These are phyloP conservation scores for Copidosoma aretas DNA, from an alignment of 2,888 invertebrate species.

Conservation along the genomic window DNA sequence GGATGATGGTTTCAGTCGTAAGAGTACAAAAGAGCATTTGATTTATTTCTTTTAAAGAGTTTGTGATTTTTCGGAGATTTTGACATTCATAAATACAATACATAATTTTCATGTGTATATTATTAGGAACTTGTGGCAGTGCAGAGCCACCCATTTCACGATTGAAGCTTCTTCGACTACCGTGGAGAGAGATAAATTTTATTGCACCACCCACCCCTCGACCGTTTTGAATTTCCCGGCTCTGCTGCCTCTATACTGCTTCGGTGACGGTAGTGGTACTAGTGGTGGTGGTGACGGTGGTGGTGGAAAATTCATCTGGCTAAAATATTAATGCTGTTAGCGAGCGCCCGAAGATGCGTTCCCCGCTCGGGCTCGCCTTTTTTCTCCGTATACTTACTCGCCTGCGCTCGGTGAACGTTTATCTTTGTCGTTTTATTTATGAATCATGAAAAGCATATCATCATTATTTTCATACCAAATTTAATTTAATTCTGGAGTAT, in stretches of 20 bases:
- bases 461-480: no score
- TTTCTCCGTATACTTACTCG: not conserved
- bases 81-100: slow-evolving; percentile 2
- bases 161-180: slow-evolving; percentile 24
- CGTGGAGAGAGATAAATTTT: slow-evolving; percentile 20
- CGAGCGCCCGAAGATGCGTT: not conserved
- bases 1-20: no score
- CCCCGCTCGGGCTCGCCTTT: not conserved
- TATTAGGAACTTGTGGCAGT: not conserved
- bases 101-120: not conserved
- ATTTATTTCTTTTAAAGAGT: no score
- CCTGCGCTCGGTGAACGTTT: not conserved
- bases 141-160: slow-evolving; percentile 36
- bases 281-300: not conserved
- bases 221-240: slow-evolving; percentile 32
- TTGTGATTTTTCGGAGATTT: no score
- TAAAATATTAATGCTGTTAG: slow-evolving; percentile 23
- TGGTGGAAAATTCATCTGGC: slow-evolving; percentile 24
- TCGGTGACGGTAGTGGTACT: not conserved
- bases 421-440: no score
- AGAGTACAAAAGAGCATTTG: no score
- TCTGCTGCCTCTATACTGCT: not conserved
- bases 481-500: no score
- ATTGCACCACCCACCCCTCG: slow-evolving; percentile 20
- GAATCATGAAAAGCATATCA: no score